Conservation (phyloP, 2,113 vertebrate species). For the Sebastes fasciatus region DNA sequence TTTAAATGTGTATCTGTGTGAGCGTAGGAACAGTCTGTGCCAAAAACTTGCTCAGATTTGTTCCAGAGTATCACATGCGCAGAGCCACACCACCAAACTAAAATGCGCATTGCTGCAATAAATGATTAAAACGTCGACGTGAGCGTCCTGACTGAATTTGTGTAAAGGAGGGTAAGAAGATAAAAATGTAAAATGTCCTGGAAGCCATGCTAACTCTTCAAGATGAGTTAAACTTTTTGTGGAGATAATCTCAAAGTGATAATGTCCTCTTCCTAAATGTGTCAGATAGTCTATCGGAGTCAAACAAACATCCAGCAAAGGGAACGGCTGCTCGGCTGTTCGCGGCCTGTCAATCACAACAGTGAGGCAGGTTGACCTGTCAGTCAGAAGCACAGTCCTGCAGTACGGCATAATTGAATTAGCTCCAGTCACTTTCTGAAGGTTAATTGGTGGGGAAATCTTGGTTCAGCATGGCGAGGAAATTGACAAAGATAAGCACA, state of each 20-base stretch:
- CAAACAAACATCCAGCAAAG: constrained; percentile 39
- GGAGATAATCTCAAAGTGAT: constrained; percentile 54
- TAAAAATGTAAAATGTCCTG: not conserved
- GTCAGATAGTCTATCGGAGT: constrained; percentile 46
- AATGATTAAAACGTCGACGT: not conserved
- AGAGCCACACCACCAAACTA: not conserved
- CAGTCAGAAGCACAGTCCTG: constrained; percentile 58
- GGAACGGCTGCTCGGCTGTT: constrained; percentile 35
- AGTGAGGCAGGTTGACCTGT: constrained; percentile 57
- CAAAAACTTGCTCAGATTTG: not conserved
- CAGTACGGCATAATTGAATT: constrained; percentile 68
- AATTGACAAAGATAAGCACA: constrained; percentile 65
- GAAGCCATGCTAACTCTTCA: not conserved
- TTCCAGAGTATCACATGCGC: not conserved
- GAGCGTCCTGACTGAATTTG: not conserved
- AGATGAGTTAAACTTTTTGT: constrained; percentile 19
- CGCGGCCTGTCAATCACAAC: constrained; percentile 66
- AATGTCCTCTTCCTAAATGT: constrained; percentile 51
- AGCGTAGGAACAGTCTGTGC: not conserved
- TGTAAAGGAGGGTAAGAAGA: not conserved
- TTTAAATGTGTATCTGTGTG: not conserved
- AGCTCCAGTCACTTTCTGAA: constrained; percentile 65
- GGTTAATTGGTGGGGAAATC: constrained; percentile 76
- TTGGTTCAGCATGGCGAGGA: constrained; percentile 36
- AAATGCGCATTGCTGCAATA: not conserved